Conservation (phyloP, 2,113 vertebrate species). For the Budorcas taxicolor region DNA sequence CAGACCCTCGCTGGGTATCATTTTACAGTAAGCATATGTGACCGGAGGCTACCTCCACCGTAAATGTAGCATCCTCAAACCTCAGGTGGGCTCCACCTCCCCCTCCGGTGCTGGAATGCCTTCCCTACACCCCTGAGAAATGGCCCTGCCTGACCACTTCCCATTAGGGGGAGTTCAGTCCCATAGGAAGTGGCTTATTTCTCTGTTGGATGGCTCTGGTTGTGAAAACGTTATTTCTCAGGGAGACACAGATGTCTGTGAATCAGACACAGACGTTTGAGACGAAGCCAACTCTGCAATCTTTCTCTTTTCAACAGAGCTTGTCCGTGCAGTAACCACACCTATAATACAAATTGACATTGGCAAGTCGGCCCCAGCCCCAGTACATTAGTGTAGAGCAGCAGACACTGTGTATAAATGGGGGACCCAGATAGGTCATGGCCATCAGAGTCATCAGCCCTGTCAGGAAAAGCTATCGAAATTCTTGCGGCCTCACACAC, state of each 20-base stretch:
- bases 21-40: background rate
- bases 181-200: background rate
- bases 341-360: background rate
- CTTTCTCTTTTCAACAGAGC: background rate
- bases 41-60: background rate
- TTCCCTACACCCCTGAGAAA: background rate
- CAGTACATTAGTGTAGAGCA: background rate
- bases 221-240: constrained; percentile 32
- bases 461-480: background rate
- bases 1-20: background rate
- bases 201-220: background rate
- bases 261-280: constrained; percentile 38
- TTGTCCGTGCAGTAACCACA: background rate
- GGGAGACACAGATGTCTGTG: constrained; percentile 44
- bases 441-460: background rate
- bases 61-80: background rate
- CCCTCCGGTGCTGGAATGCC: background rate
- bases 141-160: background rate
- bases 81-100: background rate
- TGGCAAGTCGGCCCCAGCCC: background rate
- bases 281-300: constrained; percentile 11
- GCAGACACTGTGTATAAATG: background rate
- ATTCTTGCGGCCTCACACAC: background rate
- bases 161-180: background rate
- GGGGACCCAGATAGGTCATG: background rate